phyloP scores from a whole-genome alignment of 2,888 invertebrate genomes.

The Myopa testacea region DNA sequence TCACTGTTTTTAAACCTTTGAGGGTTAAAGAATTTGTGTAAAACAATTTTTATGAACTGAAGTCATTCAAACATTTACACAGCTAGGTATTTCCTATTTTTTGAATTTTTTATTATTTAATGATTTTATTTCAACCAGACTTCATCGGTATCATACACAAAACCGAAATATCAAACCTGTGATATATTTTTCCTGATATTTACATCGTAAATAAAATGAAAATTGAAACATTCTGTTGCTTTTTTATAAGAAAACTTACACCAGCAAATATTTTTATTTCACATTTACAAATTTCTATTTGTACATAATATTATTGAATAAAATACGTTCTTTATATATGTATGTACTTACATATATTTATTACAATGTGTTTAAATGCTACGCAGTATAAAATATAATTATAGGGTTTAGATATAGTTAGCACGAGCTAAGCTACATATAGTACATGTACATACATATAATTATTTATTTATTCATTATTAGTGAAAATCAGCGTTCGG shows the following conservation, averaged over 20 bases:
- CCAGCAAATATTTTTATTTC: conserved; percentile 17
- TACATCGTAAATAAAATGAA: background rate
- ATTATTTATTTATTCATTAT: background rate
- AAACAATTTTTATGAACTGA: too few species aligned
- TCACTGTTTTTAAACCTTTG: too few species aligned
- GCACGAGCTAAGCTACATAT: conserved; percentile 3
- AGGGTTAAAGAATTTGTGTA: too few species aligned
- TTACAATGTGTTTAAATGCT: conserved; percentile 19
- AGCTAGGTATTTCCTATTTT: too few species aligned
- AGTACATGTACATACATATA: background rate
- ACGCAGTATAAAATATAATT: conserved; percentile 23
- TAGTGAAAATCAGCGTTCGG: background rate
- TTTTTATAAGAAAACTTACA: too few species aligned
- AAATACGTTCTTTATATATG: background rate
- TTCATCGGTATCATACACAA: too few species aligned
- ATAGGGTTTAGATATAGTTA: conserved; percentile 3
- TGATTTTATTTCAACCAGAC: too few species aligned
- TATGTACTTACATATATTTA: background rate
- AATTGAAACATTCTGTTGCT: background rate
- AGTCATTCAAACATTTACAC: too few species aligned
- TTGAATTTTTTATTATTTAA: too few species aligned
- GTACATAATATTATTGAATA: conserved; percentile 25
- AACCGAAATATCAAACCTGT: too few species aligned
- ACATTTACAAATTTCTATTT: conserved; percentile 31
- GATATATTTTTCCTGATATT: too few species aligned